A percentile compares a stretch with the other conserved stretches of the same genome.
Evolutionary conservation across 2,888 invertebrate genomes (phyloP).

Genomic region (Amphipoea oculea): DNA sequence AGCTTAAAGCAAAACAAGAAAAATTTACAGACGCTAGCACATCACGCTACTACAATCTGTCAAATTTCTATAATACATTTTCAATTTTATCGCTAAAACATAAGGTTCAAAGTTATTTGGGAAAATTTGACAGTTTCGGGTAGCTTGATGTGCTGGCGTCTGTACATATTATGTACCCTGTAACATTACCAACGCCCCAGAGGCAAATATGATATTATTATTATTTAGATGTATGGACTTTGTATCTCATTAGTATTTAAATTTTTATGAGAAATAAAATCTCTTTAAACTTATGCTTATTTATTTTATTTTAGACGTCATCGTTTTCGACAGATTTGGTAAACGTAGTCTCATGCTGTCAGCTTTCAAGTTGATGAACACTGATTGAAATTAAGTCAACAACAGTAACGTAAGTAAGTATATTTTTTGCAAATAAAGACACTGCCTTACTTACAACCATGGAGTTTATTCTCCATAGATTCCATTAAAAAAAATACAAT

Average conservation of each 20-base stretch:
- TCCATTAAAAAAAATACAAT: neutral
- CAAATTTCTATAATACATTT: too few species aligned
- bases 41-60: too few species aligned
- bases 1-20: neutral
- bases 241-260: neutral
- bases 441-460: neutral
- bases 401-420: too few species aligned
- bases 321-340: neutral
- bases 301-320: conserved; percentile 5
- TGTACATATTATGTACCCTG: neutral
- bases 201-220: neutral
- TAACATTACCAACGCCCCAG: neutral
- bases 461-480: neutral
- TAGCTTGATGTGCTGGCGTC: too few species aligned
- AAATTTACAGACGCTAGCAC: too few species aligned
- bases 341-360: neutral
- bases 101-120: too few species aligned
- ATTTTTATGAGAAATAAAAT: neutral
- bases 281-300: neutral
- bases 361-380: neutral
- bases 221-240: neutral
- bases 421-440: neutral
- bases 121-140: too few species aligned
- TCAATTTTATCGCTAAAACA: too few species aligned
- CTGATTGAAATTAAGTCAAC: neutral